Evolutionary conservation across 2,797 vertebrate species (phyloP), one percentile per base, ranked within the genome.

Genomic region (Oreortyx pictus): DNA sequence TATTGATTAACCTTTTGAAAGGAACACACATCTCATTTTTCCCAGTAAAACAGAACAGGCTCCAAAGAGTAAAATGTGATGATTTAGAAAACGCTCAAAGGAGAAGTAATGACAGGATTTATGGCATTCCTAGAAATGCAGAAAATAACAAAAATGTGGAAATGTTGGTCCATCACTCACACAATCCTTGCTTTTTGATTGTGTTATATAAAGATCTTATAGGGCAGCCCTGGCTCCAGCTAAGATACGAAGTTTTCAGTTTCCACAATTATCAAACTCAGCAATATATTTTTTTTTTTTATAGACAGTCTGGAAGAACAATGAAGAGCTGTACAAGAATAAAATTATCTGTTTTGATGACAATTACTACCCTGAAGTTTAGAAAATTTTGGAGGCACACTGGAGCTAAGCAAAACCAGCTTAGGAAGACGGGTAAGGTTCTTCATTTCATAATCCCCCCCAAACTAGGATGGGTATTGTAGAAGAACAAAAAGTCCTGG

Each of bases 31-130:
- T 92, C 81, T 94, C 86, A 89, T 94, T 96, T 95, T 93, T 92
- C 83, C 78, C 87, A 57, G 67, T 93, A 88, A 96, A 96, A 80
- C 52, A 92, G 75, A 91, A 85, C 81, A 88, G 95, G 8, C 90
- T 89, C 65, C 43, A 47, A 92, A 87, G 59, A 90, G 8, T 62
- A 82, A 92, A 94, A 95, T 65, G 86, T 65, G 81, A 41, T 91
- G 78, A 96, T 94, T 93, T 94, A 87, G 64, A 88, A 89, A 94
- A 92, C 0, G 4, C 78, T 90, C 72, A 54, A 82, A 95, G 88
- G 59, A 92, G 83, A 90, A 89, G 84, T 81, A 94, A 82, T 90
- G 88, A 90, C 90, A 96, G 91, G 90, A 89, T 94, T 96, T 93
- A 96, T 78, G 78, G 57, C 82, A 50, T 94, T 92, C 65, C 72